phyloP scores from a whole-genome alignment of 2,113 vertebrate genomes.

The Greenwoodochromis staneri region DNA sequence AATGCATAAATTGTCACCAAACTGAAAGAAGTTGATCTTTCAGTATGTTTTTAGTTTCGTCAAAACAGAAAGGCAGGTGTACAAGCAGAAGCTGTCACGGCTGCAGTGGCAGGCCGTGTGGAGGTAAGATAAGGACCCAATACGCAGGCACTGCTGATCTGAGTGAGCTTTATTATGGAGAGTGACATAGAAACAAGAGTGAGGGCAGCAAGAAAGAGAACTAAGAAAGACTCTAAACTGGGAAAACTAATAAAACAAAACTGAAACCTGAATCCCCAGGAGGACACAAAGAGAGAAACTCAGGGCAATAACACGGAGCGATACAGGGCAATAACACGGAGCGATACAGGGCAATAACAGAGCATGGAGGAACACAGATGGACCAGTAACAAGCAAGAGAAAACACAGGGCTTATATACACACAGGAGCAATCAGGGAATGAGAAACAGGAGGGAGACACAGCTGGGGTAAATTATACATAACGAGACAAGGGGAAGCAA shows the following conservation, averaged over 20 bases:
- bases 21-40: background rate
- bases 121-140: background rate
- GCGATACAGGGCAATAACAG: rapidly evolving
- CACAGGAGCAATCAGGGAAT: background rate
- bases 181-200: background rate
- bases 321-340: rapidly evolving
- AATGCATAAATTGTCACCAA: background rate
- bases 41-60: background rate
- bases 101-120: rapidly evolving
- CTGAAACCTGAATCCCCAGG: background rate
- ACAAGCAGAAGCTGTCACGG: rapidly evolving
- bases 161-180: rapidly evolving
- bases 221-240: background rate
- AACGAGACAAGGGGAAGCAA: background rate
- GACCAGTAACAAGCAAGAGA: background rate
- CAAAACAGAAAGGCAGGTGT: background rate
- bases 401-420: background rate
- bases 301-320: rapidly evolving
- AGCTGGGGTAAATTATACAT: background rate
- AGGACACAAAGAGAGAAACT: rapidly evolving
- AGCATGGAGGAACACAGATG: rapidly evolving
- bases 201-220: background rate
- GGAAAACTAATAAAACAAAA: rapidly evolving
- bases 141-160: rapidly evolving
- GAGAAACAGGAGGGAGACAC: background rate